Evolutionary conservation across 2,113 vertebrate species (phyloP).

Genomic region (Oreotrochilus melanogaster): DNA sequence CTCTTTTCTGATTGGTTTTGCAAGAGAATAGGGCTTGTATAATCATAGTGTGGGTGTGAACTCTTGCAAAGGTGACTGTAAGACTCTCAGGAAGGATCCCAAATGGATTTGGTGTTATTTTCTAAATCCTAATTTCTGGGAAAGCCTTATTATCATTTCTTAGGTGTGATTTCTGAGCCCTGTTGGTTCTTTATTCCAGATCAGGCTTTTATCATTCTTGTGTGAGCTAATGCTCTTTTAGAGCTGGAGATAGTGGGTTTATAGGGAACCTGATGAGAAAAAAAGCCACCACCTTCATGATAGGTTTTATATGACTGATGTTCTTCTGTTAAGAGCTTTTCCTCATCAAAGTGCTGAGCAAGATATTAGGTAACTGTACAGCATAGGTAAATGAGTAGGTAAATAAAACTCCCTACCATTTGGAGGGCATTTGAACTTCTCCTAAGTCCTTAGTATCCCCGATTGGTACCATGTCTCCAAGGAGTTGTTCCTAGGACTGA

Average conservation of each 20-base stretch:
- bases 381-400: background rate
- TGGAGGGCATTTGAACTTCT: background rate
- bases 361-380: background rate
- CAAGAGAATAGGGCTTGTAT: background rate
- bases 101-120: background rate
- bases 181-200: background rate
- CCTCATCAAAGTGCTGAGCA: background rate
- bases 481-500: background rate
- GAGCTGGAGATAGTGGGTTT: background rate
- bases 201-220: background rate
- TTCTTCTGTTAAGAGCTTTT: background rate
- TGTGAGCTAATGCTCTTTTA: background rate
- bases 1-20: background rate
- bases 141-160: background rate
- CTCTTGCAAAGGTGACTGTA: background rate
- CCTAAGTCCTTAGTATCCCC: background rate
- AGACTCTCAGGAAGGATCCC: background rate
- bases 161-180: background rate
- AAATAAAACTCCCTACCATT: background rate
- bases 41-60: background rate
- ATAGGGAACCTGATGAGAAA: background rate
- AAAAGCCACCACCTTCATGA: background rate
- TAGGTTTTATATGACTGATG: background rate
- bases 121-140: background rate
- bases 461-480: fast-evolving